Conservation (phyloP, 2,888 invertebrate genomes). For the Melinaea menophilus region DNA sequence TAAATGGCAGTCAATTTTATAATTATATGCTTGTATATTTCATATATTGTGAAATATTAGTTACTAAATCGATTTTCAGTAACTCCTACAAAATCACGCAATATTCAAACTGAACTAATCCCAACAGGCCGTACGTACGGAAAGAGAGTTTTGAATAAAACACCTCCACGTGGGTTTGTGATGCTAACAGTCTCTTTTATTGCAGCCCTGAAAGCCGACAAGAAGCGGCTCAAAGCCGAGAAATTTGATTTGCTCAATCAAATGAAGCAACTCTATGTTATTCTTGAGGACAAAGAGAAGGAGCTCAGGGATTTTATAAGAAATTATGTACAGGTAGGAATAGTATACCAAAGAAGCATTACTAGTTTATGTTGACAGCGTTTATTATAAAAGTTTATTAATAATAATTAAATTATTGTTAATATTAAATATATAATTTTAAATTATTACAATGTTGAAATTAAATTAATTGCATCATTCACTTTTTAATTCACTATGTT, state of each 20-base stretch:
- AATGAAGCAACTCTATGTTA: slow-evolving; percentile 96
- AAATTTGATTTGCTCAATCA: slow-evolving; percentile 95
- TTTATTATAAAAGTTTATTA: background rate
- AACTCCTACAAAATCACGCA: background rate
- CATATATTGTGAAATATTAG: too few relatives aligned
- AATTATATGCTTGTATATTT: too few relatives aligned
- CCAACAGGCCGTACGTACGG: slow-evolving; percentile 23
- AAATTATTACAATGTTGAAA: too few relatives aligned
- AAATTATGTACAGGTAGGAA: slow-evolving; percentile 90
- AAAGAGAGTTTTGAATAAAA: slow-evolving; percentile 25
- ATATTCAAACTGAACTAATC: slow-evolving; percentile 16
- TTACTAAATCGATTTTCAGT: too few relatives aligned
- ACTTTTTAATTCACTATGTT: too few relatives aligned
- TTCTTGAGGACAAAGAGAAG: slow-evolving; percentile 95
- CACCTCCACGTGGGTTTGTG: slow-evolving; percentile 13
- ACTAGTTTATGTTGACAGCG: background rate
- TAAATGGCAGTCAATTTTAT: too few relatives aligned
- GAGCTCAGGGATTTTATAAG: slow-evolving; percentile 95
- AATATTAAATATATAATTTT: too few relatives aligned
- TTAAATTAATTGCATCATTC: too few relatives aligned
- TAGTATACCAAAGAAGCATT: background rate
- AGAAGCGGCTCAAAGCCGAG: slow-evolving; percentile 94
- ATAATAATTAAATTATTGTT: too few relatives aligned
- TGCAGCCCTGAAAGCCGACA: slow-evolving; percentile 90
- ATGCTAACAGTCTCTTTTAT: slow-evolving; percentile 32